Conservation (phyloP, 2,113 vertebrate species). For the Zosterops japonicus region DNA sequence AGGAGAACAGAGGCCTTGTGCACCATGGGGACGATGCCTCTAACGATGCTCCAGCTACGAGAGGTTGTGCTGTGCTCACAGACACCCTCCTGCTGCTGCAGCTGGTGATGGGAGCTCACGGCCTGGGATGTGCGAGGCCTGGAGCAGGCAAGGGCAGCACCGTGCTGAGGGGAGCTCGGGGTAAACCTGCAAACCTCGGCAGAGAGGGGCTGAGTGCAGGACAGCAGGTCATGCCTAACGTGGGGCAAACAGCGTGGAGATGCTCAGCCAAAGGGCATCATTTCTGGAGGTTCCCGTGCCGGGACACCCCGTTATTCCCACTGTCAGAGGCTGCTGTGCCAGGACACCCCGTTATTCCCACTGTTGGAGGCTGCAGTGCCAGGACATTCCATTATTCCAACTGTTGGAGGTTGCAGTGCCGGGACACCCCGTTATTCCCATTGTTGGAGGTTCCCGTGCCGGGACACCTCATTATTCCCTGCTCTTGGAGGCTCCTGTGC, state of each 20-base stretch:
- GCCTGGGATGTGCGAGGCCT: fast-evolving
- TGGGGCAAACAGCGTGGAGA: fast-evolving
- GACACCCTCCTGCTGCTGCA: neutral
- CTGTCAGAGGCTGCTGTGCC: too few relatives aligned
- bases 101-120: neutral
- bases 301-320: fast-evolving
- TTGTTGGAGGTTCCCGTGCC: too few relatives aligned
- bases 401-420: too few relatives aligned
- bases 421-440: too few relatives aligned
- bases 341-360: too few relatives aligned
- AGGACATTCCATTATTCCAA: too few relatives aligned
- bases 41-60: neutral
- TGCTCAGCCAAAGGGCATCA: fast-evolving
- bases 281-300: neutral
- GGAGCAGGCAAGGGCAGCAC: neutral
- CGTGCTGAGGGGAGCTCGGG: neutral
- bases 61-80: neutral
- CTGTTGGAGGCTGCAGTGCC: too few relatives aligned
- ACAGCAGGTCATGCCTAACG: fast-evolving
- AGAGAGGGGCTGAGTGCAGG: neutral
- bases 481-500: too few relatives aligned
- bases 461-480: too few relatives aligned
- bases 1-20: constrained; percentile 3
- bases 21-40: fast-evolving
- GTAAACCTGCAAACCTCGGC: too few relatives aligned